phyloP scores from a whole-genome alignment of 2,113 vertebrate species.

The Lamprologus ornatipinnis region DNA sequence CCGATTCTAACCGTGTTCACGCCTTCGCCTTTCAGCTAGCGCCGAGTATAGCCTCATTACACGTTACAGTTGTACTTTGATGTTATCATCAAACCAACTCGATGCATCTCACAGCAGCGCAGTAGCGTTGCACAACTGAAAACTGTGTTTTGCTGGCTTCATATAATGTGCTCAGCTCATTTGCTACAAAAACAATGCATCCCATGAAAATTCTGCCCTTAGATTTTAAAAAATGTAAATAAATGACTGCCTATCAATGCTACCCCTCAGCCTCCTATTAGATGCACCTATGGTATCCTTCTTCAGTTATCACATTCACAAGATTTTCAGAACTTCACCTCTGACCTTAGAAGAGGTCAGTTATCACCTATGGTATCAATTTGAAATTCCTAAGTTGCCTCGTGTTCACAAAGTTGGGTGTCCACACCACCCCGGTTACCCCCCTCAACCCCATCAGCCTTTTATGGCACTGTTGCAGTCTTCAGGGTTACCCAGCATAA shows the following conservation, averaged over 20 bases:
- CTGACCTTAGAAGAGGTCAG: not conserved
- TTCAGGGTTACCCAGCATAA: not conserved
- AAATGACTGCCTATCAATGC: not conserved
- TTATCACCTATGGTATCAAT: not conserved
- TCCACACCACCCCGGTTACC: not conserved
- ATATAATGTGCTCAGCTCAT: not conserved
- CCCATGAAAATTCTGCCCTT: not conserved
- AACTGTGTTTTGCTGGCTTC: not conserved
- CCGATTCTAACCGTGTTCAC: not conserved
- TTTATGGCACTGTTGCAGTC: not conserved
- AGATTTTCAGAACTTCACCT: not conserved
- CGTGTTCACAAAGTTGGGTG: not conserved
- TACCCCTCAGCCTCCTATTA: not conserved
- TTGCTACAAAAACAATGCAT: constrained; percentile 8
- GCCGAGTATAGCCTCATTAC: not conserved
- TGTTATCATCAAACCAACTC: not conserved
- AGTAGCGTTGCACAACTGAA: not conserved
- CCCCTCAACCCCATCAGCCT: not conserved
- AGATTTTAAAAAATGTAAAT: not conserved
- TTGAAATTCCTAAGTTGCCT: not conserved
- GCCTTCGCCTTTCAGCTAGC: not conserved
- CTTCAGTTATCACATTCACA: not conserved
- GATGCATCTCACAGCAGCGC: not conserved
- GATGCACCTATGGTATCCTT: not conserved
- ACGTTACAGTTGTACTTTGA: not conserved